Conservation (phyloP, 2,113 vertebrate species). For the Erinaceus europaeus region DNA sequence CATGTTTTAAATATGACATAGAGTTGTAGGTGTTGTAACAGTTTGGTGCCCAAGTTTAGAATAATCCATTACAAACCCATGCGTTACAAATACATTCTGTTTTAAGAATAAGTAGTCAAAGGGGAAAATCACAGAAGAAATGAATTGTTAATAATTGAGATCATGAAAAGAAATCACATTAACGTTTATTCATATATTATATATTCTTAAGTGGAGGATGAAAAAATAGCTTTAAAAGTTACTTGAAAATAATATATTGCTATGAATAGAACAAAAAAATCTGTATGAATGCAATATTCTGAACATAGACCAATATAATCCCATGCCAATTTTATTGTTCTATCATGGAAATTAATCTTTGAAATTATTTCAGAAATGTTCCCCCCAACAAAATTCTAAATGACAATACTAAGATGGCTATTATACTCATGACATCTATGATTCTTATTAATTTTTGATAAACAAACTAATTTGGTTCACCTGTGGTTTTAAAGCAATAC, state of each 20-base stretch:
- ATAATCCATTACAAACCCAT: background rate
- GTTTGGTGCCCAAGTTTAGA: background rate
- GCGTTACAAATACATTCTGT: background rate
- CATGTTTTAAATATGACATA: conserved; percentile 12
- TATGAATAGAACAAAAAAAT: background rate
- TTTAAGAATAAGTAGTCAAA: conserved; percentile 32
- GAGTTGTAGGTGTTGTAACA: background rate
- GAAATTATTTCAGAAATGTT: background rate
- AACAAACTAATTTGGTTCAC: conserved; percentile 20
- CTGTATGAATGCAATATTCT: conserved; percentile 6
- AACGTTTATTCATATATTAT: conserved; percentile 13
- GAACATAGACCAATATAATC: background rate
- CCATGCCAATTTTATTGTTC: background rate
- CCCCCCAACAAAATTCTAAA: background rate
- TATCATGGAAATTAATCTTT: background rate
- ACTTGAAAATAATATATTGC: conserved; percentile 19
- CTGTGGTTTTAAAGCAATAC: conserved; percentile 1
- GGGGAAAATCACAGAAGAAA: conserved; percentile 20
- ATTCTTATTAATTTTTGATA: conserved; percentile 11
- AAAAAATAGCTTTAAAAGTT: background rate
- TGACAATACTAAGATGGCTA: background rate
- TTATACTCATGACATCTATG: background rate
- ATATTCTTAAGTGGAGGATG: background rate
- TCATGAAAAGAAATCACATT: conserved; percentile 28
- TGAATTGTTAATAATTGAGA: background rate